These are phyloP conservation scores for Leucoraja erinaceus DNA, from an alignment of 2,113 vertebrate genomes.

Conservation along the genomic window DNA sequence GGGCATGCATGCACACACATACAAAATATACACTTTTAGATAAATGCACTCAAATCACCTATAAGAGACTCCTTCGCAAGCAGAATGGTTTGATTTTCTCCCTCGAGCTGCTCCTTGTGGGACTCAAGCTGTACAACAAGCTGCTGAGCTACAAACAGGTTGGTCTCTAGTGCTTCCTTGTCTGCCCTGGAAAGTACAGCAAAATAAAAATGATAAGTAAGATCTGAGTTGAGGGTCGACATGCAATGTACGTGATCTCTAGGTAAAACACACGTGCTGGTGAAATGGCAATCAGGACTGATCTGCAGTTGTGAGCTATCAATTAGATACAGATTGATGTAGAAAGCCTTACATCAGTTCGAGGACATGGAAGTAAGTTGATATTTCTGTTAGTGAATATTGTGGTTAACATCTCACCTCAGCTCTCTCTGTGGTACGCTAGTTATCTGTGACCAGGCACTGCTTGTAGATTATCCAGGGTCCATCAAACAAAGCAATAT, in stretches of 20 bases:
- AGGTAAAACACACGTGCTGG: neutral
- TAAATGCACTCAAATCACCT: conserved; percentile 56
- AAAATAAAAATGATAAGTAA: neutral
- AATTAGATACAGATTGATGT: neutral
- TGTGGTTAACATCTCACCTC: no score
- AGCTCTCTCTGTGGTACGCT: no score
- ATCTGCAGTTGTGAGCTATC: neutral
- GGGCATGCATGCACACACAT: neutral
- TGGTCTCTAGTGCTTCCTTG: conserved; percentile 65
- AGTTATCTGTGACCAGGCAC: neutral
- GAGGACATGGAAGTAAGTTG: no score
- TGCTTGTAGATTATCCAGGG: neutral
- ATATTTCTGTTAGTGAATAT: no score
- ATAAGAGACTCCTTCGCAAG: conserved; percentile 59
- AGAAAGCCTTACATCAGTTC: neutral
- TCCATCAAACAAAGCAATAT: neutral
- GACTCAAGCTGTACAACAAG: conserved; percentile 55
- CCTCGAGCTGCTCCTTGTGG: conserved; percentile 54
- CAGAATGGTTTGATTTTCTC: conserved; percentile 51
- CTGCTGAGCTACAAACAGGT: conserved; percentile 63
- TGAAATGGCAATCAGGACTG: neutral
- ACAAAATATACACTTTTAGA: neutral
- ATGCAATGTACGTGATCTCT: neutral
- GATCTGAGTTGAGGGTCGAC: neutral
- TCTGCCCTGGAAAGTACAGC: conserved; percentile 54